Conservation (phyloP, 2,113 vertebrate genomes). For the Mobula hypostoma region DNA sequence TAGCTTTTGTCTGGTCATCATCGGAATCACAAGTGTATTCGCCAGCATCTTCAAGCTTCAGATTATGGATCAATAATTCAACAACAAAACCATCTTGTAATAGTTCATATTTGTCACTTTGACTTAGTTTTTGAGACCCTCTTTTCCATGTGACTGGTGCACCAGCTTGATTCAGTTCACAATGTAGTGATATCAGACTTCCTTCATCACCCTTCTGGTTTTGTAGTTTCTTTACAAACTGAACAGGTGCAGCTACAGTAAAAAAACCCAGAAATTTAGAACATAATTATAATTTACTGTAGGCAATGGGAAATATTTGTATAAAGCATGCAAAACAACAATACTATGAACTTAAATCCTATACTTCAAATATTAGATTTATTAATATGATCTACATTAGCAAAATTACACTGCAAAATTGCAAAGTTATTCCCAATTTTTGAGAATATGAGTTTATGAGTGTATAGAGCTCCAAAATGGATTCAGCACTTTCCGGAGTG, state of each 20-base stretch:
- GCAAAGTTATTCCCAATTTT: too few relatives aligned
- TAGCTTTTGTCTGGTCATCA: conserved; percentile 63
- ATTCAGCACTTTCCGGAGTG: too few relatives aligned
- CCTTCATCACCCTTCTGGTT: conserved; percentile 57
- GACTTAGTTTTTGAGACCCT: conserved; percentile 46
- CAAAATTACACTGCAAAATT: too few relatives aligned
- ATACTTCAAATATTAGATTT: conserved; percentile 17
- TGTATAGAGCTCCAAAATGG: too few relatives aligned
- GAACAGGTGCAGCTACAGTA: neutral
- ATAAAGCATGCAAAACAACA: neutral
- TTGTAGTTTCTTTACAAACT: conserved; percentile 46
- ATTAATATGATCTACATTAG: neutral
- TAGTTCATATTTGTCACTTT: conserved; percentile 55
- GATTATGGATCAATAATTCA: conserved; percentile 57
- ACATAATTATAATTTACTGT: neutral
- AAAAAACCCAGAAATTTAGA: conserved; percentile 23
- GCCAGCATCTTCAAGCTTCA: conserved; percentile 58
- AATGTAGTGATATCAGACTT: conserved; percentile 58
- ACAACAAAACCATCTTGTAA: conserved; percentile 47
- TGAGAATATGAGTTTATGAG: too few relatives aligned
- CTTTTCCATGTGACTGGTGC: conserved; percentile 52
- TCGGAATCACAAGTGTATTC: conserved; percentile 63
- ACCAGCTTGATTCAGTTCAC: conserved; percentile 62
- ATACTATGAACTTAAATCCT: neutral
- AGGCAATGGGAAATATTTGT: neutral